These are phyloP conservation scores for Microhierax caerulescens DNA, from an alignment of 2,797 vertebrate genomes.

Conservation along the genomic window DNA sequence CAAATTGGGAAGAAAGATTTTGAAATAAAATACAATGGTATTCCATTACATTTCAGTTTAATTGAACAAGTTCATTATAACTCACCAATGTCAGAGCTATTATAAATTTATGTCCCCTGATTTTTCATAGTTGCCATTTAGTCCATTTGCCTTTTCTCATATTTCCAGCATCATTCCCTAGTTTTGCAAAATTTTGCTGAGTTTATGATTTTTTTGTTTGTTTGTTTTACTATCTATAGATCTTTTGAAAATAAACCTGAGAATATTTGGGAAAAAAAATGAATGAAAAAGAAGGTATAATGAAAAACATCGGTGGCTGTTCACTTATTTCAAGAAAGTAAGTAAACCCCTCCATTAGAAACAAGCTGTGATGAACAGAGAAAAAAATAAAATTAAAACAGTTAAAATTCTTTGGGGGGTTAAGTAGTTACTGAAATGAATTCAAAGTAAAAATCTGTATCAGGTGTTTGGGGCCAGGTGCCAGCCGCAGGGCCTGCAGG, in stretches of 20 bases:
- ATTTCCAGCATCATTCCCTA: not conserved
- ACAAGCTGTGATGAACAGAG: not conserved
- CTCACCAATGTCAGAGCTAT: not conserved
- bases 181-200: not conserved
- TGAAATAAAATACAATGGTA: not conserved
- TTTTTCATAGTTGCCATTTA: not conserved
- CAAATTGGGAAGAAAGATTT: not conserved
- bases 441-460: not conserved
- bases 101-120: not conserved
- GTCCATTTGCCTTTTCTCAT: not conserved
- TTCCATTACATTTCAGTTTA: not conserved
- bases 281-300: not conserved
- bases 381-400: not conserved
- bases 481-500: rapidly evolving
- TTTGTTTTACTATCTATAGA: not conserved
- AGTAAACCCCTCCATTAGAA: not conserved
- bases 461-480: too few species aligned
- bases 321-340: not conserved
- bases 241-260: not conserved
- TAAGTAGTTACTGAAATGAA: not conserved
- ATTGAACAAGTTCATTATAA: not conserved
- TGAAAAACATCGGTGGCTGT: not conserved
- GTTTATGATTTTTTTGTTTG: too few species aligned
- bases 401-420: not conserved
- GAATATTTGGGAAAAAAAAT: not conserved